phyloP scores from a whole-genome alignment of 2,888 invertebrate species.

The Aphodius sticticus region DNA sequence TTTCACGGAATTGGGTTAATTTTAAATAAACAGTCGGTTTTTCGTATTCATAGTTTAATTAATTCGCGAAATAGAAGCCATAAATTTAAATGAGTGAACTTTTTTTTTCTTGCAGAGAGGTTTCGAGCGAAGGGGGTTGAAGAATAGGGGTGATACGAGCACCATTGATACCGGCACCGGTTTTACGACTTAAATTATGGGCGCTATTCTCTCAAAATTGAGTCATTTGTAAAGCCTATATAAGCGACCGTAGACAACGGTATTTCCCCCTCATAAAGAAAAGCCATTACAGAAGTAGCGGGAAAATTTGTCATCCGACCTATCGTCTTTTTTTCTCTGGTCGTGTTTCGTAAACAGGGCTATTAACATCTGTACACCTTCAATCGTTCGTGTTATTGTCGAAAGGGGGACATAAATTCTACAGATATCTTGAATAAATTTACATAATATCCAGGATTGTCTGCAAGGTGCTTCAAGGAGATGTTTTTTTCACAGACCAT shows the following conservation, averaged over 20 bases:
- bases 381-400: constrained; percentile 4
- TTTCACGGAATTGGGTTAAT: neutral
- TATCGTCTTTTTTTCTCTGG: neutral
- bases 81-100: neutral
- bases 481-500: too few species aligned
- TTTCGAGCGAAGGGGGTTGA: neutral
- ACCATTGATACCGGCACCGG: constrained; percentile 4
- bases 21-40: neutral
- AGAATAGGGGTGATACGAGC: neutral
- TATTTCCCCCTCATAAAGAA: neutral
- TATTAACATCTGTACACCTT: constrained; percentile 4
- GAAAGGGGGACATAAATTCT: neutral
- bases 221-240: constrained; percentile 4
- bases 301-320: neutral
- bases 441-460: neutral
- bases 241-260: constrained; percentile 4
- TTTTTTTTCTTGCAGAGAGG: neutral
- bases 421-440: neutral
- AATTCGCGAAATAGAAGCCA: neutral
- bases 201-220: neutral
- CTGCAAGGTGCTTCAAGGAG: too few species aligned
- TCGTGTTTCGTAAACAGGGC: neutral
- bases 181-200: constrained; percentile 4
- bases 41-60: neutral
- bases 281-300: neutral